Evolutionary conservation across 2,113 vertebrate genomes (phyloP).

Genomic region (Boulengeromyrus knoepffleri): DNA sequence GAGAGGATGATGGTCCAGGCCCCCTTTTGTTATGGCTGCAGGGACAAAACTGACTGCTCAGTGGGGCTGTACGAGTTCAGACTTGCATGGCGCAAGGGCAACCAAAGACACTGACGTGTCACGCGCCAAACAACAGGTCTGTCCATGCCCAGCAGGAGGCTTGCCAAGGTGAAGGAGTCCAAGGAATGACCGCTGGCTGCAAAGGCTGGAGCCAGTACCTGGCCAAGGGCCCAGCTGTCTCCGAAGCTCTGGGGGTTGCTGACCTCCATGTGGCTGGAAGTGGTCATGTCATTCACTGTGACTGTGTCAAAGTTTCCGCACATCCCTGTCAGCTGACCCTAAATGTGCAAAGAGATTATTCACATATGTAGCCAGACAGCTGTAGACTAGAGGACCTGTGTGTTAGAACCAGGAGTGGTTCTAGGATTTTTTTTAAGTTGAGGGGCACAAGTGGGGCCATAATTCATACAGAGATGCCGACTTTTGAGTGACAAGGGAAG

Average conservation of each 20-base stretch:
- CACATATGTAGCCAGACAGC: neutral
- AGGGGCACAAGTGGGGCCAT: neutral
- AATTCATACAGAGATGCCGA: neutral
- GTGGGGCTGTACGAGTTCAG: neutral
- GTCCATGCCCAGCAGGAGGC: neutral
- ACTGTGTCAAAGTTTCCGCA: constrained; percentile 98
- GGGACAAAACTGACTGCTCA: neutral
- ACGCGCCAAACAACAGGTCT: neutral
- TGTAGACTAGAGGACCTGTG: neutral
- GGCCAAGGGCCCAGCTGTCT: constrained; percentile 91
- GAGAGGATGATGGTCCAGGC: neutral
- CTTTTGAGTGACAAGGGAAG: neutral
- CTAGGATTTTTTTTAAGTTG: neutral
- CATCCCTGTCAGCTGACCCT: constrained; percentile 85
- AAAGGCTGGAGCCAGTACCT: constrained; percentile 54
- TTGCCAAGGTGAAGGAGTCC: neutral
- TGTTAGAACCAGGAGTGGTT: neutral
- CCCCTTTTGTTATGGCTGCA: neutral
- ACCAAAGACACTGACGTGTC: neutral
- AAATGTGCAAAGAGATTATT: constrained; percentile 16
- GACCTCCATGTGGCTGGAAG: constrained; percentile 93
- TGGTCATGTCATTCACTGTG: constrained; percentile 95
- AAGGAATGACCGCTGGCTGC: neutral
- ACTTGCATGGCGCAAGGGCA: neutral
- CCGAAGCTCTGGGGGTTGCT: constrained; percentile 93